A percentile compares a stretch with the other conserved stretches of the same genome.
These are phyloP conservation scores for Eubasilissa splendida DNA, from an alignment of 2,888 invertebrate species.

Conservation along the genomic window DNA sequence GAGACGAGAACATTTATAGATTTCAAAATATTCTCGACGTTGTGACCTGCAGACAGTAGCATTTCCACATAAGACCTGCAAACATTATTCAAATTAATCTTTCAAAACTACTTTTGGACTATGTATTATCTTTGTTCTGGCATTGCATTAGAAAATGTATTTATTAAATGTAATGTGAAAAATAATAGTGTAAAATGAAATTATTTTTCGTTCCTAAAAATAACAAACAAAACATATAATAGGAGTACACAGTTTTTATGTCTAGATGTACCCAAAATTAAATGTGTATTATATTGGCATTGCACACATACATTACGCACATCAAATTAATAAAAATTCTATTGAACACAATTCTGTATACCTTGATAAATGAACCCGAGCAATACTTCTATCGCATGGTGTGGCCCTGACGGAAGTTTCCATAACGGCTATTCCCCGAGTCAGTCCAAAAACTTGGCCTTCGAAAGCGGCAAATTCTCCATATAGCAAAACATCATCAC, in stretches of 20 bases:
- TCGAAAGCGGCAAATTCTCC: conserved; percentile 64
- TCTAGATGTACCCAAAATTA: too few species aligned
- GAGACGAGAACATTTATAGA: conserved; percentile 55
- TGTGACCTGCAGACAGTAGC: conserved; percentile 35
- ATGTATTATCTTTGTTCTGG: too few species aligned
- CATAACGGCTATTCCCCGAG: conserved; percentile 57
- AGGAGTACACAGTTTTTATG: too few species aligned
- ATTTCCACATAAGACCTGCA: conserved; percentile 54
- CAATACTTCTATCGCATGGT: conserved; percentile 31
- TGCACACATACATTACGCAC: too few species aligned
- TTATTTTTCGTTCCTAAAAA: too few species aligned
- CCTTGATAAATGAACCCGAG: conserved; percentile 50
- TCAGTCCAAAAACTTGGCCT: conserved; percentile 57
- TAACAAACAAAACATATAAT: too few species aligned
- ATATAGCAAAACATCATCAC: conserved; percentile 61
- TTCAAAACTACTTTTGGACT: too few species aligned
- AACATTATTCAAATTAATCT: neutral
- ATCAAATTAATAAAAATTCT: too few species aligned
- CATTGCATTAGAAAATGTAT: too few species aligned
- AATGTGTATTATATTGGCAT: too few species aligned
- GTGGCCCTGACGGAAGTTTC: conserved; percentile 55
- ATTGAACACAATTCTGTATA: neutral
- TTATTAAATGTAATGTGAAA: too few species aligned
- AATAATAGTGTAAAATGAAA: too few species aligned
- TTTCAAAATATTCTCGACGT: conserved; percentile 43